Percentiles rank a stretch among this genome's conserved stretches.
Evolutionary conservation across 2,113 vertebrate species (phyloP).

Genomic region (Dinomys branickii): DNA sequence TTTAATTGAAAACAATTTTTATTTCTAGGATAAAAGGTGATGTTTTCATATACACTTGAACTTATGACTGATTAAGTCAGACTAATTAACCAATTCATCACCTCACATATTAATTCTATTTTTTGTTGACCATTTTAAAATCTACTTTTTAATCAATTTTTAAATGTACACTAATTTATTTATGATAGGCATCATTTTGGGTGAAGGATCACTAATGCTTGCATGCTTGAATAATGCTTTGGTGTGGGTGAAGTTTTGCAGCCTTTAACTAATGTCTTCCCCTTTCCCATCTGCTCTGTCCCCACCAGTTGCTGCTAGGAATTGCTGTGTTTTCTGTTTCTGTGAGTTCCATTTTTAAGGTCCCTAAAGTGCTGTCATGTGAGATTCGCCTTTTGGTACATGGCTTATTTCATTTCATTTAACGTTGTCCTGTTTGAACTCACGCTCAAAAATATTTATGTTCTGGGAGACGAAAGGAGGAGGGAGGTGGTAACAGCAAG

Average conservation of each 20-base stretch:
- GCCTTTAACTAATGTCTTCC: not conserved
- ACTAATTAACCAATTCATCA: not conserved
- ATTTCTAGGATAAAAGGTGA: not conserved
- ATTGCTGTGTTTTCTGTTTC: too few relatives aligned
- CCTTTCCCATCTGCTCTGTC: not conserved
- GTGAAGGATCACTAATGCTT: not conserved
- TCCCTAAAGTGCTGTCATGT: not conserved
- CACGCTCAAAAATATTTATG: not conserved
- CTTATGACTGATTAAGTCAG: not conserved
- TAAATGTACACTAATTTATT: not conserved
- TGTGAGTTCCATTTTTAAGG: not conserved
- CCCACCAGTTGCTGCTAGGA: too few relatives aligned
- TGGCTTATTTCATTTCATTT: not conserved
- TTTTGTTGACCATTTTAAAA: not conserved
- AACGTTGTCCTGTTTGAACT: not conserved
- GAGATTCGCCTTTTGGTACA: not conserved
- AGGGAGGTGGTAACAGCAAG: not conserved
- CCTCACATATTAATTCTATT: not conserved
- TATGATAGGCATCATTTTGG: not conserved
- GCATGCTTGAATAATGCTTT: not conserved
- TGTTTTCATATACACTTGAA: not conserved
- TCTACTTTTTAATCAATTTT: not conserved
- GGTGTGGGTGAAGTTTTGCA: not conserved
- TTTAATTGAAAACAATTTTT: not conserved
- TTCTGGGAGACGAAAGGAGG: not conserved